A percentile compares a stretch with the other conserved stretches of the same genome.
phyloP scores from a whole-genome alignment of 92 coral and sea anemone genomes.

The Metridium senile region DNA sequence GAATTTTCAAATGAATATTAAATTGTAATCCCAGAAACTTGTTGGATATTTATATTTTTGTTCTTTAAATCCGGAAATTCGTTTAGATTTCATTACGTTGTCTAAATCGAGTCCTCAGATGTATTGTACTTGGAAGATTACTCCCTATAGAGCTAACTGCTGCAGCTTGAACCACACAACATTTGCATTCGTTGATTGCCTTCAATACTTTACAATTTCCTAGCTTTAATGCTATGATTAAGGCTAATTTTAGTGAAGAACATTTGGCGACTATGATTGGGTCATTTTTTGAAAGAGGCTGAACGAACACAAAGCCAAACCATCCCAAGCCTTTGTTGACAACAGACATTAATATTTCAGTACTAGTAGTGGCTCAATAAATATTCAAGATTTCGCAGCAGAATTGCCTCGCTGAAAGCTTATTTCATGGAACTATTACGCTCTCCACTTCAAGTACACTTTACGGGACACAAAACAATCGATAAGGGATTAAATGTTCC shows the following conservation, averaged over 20 bases:
- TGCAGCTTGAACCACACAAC: neutral
- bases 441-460: neutral
- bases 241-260: neutral
- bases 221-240: neutral
- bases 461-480: neutral
- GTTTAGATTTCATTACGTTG: constrained; percentile 2
- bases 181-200: constrained; percentile 22
- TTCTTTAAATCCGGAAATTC: constrained; percentile 25
- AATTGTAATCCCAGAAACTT: neutral
- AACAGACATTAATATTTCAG: constrained; percentile 89
- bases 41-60: constrained; percentile 4
- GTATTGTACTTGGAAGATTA: neutral
- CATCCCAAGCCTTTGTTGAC: constrained; percentile 55
- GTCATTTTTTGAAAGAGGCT: neutral
- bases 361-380: constrained; percentile 31
- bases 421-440: neutral
- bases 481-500: neutral
- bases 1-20: neutral
- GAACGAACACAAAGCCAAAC: neutral
- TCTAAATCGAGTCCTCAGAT: neutral
- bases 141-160: constrained; percentile 12
- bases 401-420: neutral
- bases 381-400: constrained; percentile 1
- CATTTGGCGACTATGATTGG: neutral
- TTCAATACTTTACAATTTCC: constrained; percentile 16